Evolutionary conservation across 2,797 vertebrate species (phyloP), one percentile per base, ranked within the genome.

Genomic region (Tarsius wallacei): DNA sequence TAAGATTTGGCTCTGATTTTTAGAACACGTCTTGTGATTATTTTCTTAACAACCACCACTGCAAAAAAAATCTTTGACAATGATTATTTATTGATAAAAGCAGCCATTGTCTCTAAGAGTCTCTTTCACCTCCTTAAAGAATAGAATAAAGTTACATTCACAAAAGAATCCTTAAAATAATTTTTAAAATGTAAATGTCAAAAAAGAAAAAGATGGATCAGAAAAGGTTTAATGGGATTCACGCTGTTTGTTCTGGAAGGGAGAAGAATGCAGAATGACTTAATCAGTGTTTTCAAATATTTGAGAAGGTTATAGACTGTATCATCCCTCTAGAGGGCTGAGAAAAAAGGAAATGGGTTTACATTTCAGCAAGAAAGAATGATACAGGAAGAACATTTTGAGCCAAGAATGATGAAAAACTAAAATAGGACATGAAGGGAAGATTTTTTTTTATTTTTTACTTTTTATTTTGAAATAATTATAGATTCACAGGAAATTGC

Each of bases 401-500:
- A 95, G 19, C 94, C 42, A 94, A 74, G 21, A 4, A n/a, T 93
- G 77, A 49, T 76, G 36, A 93, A 87, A 92, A 83, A 53, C 84
- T 95, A 94, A 97, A 96, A 94, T 96, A 89, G 57, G 33, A 80
- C 22, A 63, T 22, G 42, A 93, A 83, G 19, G 81, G 61, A 86
- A 91, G 92, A 59, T 31, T 15, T 51, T 42, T 42, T 42, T 42
- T 42, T 42, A 5, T 42, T 42, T 42, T 42, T 42, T 42, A 19
- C 16, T 33, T 89, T 89, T 78, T 55, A 17, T 64, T 97, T 96
- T 91, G 64, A 91, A 93, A 93, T 84, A 96, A 94, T 85, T 92
- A 55, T 12, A 85, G 47, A 73, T 51, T 91, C 19, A 91, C 63
- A 95, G 80, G 83, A 95, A 95, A 74, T 96, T 93, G 53, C 76